Evolutionary conservation across 2,888 invertebrate genomes (phyloP), one percentile per base, ranked within the genome.

Genomic region (Colletes collaris): DNA sequence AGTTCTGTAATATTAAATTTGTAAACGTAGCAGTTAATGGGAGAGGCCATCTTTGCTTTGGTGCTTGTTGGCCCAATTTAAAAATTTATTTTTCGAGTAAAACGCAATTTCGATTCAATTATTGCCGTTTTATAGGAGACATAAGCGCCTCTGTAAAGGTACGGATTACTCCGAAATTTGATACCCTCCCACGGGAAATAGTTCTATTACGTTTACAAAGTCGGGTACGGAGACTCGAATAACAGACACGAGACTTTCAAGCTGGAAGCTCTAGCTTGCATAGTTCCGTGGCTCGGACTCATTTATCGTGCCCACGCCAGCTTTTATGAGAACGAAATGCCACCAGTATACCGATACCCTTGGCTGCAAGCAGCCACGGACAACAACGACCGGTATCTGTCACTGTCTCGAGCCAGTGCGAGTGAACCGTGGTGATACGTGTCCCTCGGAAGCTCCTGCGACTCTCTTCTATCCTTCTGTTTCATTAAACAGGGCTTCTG

Each of bases 341-440:
- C 89, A 89, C 87, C 81, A 83, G 87, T 89, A 89, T 87, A 90
- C 88, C 89, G 89, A 89, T 90, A 90, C 81, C 76, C 80, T 68
- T 73, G 68, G 63, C 71, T 66, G 56, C 67, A 35, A 59, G 68
- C 83, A 72, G 71, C 82, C 69, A 80, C 68, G 74, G 73, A 68
- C 75, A 78, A 81, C 83, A 86, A 87, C 84, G 81, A 82, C 81
- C 79, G 72, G 79, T 86, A 87, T 87, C 81, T 70, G 86, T 88
- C 88, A 88, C 88, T 87, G 87, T 83, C 87, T 67, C 60, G 58
- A 59, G 37, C 52, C 78, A 68, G 63, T 58, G 79, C 65, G 69
- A 77, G 66, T 35, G 52, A 59, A 46, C 59, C 55, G 64, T 56
- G 79, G 69, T 69, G 83, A 82, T 85, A 72, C 75, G 65, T 71